Conservation (phyloP, 2,888 invertebrate species). For the Chelonus formosanus region DNA sequence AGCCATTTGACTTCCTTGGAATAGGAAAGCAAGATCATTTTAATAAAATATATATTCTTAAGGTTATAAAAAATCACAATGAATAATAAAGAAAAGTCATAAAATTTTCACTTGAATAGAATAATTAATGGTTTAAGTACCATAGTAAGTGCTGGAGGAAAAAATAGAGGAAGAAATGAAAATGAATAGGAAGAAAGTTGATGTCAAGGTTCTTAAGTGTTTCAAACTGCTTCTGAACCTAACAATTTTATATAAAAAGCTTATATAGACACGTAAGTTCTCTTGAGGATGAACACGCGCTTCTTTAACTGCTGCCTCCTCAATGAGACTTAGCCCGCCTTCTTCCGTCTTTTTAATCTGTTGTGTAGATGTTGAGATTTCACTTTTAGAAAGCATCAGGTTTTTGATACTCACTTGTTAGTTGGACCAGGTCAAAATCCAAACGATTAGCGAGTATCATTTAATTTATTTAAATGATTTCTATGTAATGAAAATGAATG, state of each 20-base stretch:
- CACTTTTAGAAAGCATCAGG: slow-evolving; percentile 34
- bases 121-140: neutral
- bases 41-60: neutral
- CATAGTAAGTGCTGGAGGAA: neutral
- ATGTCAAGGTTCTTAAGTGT: slow-evolving; percentile 8
- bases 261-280: slow-evolving; percentile 1
- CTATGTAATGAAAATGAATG: neutral
- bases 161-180: slow-evolving; percentile 2
- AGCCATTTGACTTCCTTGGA: neutral
- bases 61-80: neutral
- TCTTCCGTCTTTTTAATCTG: slow-evolving; percentile 18
- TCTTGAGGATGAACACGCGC: slow-evolving; percentile 9
- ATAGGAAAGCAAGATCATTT: neutral
- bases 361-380: slow-evolving; percentile 24
- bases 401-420: neutral
- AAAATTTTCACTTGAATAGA: neutral
- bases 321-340: slow-evolving; percentile 20
- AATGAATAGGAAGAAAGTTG: neutral
- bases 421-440: slow-evolving; percentile 16
- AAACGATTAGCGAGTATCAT: neutral
- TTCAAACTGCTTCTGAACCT: neutral
- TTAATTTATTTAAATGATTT: neutral
- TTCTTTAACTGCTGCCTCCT: slow-evolving; percentile 8
- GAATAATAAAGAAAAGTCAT: neutral
- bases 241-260: slow-evolving; percentile 16